These are phyloP conservation scores for Artemisiospiza belli DNA, from an alignment of 2,113 vertebrate species.

Conservation along the genomic window DNA sequence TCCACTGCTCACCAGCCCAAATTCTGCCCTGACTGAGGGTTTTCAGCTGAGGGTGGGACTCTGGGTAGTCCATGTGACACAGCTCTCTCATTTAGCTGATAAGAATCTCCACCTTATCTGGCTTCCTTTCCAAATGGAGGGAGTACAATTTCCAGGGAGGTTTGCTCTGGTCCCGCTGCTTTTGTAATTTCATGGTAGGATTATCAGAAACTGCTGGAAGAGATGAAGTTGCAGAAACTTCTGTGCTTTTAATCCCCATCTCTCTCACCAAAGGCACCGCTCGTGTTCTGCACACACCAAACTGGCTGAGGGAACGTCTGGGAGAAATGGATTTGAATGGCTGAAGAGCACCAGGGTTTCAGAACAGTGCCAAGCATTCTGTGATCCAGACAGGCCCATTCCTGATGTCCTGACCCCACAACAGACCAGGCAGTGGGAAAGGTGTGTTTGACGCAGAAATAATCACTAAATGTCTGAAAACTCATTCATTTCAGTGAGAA, in stretches of 20 bases:
- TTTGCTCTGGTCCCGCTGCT: background rate
- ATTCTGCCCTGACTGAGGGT: background rate
- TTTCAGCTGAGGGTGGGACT: background rate
- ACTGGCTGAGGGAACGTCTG: rapidly evolving
- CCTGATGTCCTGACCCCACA: background rate
- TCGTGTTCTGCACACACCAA: background rate
- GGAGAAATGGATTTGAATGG: background rate
- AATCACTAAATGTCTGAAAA: background rate
- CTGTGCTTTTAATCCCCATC: background rate
- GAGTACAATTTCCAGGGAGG: background rate
- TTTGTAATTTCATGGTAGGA: conserved; percentile 55
- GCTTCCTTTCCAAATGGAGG: background rate
- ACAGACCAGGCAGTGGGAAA: background rate
- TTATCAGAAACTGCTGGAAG: conserved; percentile 20
- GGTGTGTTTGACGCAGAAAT: background rate
- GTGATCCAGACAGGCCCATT: background rate
- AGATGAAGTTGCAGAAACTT: conserved; percentile 3
- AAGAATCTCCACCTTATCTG: background rate
- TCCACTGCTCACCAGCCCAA: background rate
- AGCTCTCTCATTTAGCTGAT: conserved; percentile 7
- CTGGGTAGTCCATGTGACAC: background rate
- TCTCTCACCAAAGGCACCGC: background rate
- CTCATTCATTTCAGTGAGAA: background rate
- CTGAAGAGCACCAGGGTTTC: background rate
- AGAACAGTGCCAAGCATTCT: background rate